phyloP scores from a whole-genome alignment of 2,113 vertebrate species.

The Gymnarchus niloticus region DNA sequence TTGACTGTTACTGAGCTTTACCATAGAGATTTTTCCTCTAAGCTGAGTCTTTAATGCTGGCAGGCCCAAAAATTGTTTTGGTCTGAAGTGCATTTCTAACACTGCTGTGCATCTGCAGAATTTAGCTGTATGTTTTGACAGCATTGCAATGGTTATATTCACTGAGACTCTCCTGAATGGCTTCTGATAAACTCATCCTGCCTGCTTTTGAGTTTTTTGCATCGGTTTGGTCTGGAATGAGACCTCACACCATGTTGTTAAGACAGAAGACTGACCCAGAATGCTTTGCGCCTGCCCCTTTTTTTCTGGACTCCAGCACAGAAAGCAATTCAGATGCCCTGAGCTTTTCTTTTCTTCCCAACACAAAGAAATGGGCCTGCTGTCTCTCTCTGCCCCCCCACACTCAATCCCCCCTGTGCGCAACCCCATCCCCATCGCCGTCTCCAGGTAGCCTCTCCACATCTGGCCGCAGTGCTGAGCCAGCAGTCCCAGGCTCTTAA shows the following conservation, averaged over 20 bases:
- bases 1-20: not conserved
- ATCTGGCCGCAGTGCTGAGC: conserved; percentile 35
- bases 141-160: not conserved
- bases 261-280: not conserved
- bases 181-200: not conserved
- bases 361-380: conserved; percentile 19
- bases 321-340: not conserved
- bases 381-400: not conserved
- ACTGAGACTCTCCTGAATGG: not conserved
- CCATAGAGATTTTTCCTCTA: not conserved
- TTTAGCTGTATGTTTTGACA: not conserved
- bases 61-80: conserved; percentile 4
- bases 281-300: not conserved
- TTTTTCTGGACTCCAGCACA: not conserved
- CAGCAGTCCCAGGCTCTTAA: conserved; percentile 26
- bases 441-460: conserved; percentile 32
- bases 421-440: not conserved
- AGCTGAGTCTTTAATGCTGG: not conserved
- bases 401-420: not conserved
- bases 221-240: not conserved
- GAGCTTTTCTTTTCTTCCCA: conserved; percentile 16
- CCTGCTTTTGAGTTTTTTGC: not conserved
- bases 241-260: conserved; percentile 9
- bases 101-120: not conserved
- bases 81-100: not conserved